Base-by-base conservation (phyloP, 1,140 invertebrate species). In the Alviniconcha marisindica region DNA sequence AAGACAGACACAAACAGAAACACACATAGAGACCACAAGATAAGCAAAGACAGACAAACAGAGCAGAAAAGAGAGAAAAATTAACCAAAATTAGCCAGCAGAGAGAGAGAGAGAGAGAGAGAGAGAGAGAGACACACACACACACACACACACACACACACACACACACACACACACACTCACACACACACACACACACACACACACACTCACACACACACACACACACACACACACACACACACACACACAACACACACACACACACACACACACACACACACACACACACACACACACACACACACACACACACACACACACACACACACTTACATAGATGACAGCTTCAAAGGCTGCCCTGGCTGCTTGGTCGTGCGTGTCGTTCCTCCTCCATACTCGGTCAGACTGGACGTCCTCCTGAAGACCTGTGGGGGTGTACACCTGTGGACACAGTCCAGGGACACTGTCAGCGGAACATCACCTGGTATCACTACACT, bases 341-440 rank as follows among this genome's bases (percentile, higher is more conserved):
- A 92, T 88, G 14, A 92, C 91, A 7, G 88, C 88, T 83, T 92
- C 91, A 69, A 90, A 92, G 40, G 90, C 90, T 73, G 86, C 66
- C 36, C 88, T 87, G 10, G 91, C 91, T 3, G 87, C 87, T 2
- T 88, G 83, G 69, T 92, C 90, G 44, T 87, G 21, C 2, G 83
- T 76, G 60, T 92, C 90, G 69, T 90, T 88, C 60, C 88, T 80
- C 33, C 83, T 83, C 91, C 91, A 92, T 18, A 88, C 91, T n/a
- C 82, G 81, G 48, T 90, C 87, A 15, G 91, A 91, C 44, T 89
- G 77, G 4, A 92, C 86, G 31, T 90, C 87, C 5, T 84, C 80
- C 33, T 91, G 77, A 36, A 90, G 82, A 15, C 81, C 83, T 51
- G 89, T 84, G 63, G 84, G 88, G 0, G 88, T 88, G 81, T 89